phyloP scores from a whole-genome alignment of 1,140 invertebrate genomes.

The Bombus affinis region DNA sequence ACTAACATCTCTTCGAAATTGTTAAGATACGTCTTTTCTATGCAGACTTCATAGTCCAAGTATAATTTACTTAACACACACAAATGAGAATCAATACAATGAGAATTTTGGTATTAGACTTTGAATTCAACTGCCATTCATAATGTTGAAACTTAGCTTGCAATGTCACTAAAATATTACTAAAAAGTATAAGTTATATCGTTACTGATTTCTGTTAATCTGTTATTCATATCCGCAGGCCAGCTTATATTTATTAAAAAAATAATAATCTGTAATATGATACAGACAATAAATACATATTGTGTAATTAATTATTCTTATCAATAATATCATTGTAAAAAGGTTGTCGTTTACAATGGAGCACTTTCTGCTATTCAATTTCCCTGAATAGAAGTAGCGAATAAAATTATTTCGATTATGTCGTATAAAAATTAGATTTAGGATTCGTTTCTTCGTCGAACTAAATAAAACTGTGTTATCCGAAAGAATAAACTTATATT shows the following conservation, averaged over 20 bases:
- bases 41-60: neutral
- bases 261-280: conserved; percentile 50
- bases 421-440: conserved; percentile 25
- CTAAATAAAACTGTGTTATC: neutral
- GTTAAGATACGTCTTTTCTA: neutral
- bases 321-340: conserved; percentile 29
- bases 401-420: neutral
- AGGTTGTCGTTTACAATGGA: conserved; percentile 14
- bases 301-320: conserved; percentile 20
- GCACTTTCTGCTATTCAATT: conserved; percentile 24
- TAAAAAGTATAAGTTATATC: neutral
- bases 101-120: neutral
- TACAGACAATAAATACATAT: conserved; percentile 30
- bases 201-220: neutral
- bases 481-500: neutral
- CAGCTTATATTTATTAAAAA: conserved; percentile 47
- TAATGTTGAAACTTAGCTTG: neutral
- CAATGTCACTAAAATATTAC: neutral
- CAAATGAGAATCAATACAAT: neutral
- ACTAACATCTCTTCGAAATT: neutral
- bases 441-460: neutral
- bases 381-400: conserved; percentile 3
- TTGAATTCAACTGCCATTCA: neutral
- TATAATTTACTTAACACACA: neutral
- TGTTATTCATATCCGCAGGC: conserved; percentile 13